These are phyloP conservation scores for Pachyuromys duprasi DNA, from an alignment of 2,797 vertebrate genomes.

Conservation along the genomic window DNA sequence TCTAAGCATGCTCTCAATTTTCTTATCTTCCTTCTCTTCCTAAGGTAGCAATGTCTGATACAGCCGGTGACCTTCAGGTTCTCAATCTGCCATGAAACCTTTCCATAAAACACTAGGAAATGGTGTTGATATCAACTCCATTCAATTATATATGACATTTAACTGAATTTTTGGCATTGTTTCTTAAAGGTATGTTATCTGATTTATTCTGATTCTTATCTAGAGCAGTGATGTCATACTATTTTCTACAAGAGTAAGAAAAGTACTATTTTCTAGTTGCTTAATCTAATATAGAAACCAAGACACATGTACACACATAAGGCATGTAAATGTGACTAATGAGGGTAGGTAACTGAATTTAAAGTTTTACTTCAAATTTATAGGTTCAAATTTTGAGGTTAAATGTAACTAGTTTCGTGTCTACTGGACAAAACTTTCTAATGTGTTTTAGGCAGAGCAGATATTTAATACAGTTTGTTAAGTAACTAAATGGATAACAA, in stretches of 20 bases:
- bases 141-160: neutral
- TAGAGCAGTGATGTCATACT: neutral
- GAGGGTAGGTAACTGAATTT: neutral
- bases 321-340: neutral
- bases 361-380: neutral
- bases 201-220: slow-evolving; percentile 1
- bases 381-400: neutral
- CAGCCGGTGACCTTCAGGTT: neutral
- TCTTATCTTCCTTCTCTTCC: neutral
- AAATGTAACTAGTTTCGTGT: neutral
- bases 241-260: neutral
- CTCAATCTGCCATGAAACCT: neutral
- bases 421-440: neutral
- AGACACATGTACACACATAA: neutral
- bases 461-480: neutral
- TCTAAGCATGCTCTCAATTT: neutral
- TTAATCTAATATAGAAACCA: neutral
- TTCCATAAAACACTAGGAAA: neutral
- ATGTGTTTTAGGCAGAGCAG: fast-evolving
- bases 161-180: neutral
- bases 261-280: neutral
- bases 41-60: neutral
- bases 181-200: neutral
- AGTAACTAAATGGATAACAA: neutral
- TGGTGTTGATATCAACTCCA: neutral